Evolutionary conservation across 1,140 invertebrate genomes (phyloP).

Genomic region (Lasioglossum albipes): DNA sequence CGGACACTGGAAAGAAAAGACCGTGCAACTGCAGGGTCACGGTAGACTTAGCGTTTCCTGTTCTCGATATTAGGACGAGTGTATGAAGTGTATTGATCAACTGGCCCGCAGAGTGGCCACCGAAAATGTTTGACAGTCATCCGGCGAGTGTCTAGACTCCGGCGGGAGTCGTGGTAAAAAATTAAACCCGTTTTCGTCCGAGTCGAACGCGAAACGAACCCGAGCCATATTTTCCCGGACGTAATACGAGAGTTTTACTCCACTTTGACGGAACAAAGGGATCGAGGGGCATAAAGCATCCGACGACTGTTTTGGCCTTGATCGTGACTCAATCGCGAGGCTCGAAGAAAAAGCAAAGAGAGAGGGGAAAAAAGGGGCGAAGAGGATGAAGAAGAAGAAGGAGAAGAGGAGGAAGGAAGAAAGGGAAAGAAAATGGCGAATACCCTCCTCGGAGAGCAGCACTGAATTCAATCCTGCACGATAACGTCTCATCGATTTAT

Average conservation of each 20-base stretch:
- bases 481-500: constrained; percentile 59
- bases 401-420: too few species aligned
- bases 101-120: too few species aligned
- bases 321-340: constrained; percentile 11
- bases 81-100: too few species aligned
- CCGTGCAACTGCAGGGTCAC: too few species aligned
- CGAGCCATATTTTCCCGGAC: background rate
- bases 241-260: constrained; percentile 10
- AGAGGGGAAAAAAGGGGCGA: background rate
- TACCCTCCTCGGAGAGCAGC: constrained; percentile 4
- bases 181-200: background rate
- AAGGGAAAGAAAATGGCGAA: constrained; percentile 1
- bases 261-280: background rate
- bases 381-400: too few species aligned
- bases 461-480: constrained; percentile 38
- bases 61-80: too few species aligned
- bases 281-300: background rate
- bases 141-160: background rate
- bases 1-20: too few species aligned
- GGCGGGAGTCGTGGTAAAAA: background rate
- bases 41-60: too few species aligned
- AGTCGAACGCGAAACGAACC: background rate
- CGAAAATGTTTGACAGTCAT: too few species aligned
- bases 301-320: constrained; percentile 10
- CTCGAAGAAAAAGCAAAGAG: too few species aligned